Percentiles rank a stretch among this genome's conserved stretches.
Evolutionary conservation across 2,113 vertebrate species (phyloP).

Genomic region (Elgaria multicarinata): DNA sequence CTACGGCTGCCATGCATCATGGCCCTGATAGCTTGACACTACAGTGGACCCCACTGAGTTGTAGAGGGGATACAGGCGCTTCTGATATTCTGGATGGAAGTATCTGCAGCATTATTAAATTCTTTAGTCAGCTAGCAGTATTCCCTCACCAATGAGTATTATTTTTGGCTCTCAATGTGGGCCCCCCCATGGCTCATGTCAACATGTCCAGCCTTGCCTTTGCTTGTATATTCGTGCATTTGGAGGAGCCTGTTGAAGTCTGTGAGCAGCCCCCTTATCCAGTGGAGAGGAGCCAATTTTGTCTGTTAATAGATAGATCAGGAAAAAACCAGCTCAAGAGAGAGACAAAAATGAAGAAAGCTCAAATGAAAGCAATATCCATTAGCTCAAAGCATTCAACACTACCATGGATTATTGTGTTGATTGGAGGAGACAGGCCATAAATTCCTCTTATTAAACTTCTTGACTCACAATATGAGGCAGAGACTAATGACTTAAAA

Average conservation of each 20-base stretch:
- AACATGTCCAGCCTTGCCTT: no score
- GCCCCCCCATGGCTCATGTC: background rate
- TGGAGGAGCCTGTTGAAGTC: background rate
- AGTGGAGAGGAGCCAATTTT: background rate
- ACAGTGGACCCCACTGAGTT: background rate
- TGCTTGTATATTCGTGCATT: background rate
- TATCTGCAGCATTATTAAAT: background rate
- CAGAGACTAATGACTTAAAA: conserved; percentile 69
- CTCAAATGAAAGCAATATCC: conserved; percentile 51
- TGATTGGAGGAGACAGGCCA: conserved; percentile 55
- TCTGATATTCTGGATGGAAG: background rate
- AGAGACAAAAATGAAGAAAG: background rate
- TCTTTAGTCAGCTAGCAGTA: no score
- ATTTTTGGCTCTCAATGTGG: background rate
- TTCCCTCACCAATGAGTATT: background rate
- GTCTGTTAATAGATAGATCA: conserved; percentile 46
- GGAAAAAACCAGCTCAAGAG: conserved; percentile 38
- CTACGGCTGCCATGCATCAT: no score
- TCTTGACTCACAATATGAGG: conserved; percentile 58
- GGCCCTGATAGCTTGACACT: background rate
- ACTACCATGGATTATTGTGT: conserved; percentile 34
- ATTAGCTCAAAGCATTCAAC: conserved; percentile 7
- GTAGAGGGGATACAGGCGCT: background rate
- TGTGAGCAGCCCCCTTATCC: accelerated
- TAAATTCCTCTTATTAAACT: conserved; percentile 68